Evolutionary conservation across 2,113 vertebrate genomes (phyloP), one percentile per base, ranked within the genome.

Genomic region (Pseudopodoces humilis): DNA sequence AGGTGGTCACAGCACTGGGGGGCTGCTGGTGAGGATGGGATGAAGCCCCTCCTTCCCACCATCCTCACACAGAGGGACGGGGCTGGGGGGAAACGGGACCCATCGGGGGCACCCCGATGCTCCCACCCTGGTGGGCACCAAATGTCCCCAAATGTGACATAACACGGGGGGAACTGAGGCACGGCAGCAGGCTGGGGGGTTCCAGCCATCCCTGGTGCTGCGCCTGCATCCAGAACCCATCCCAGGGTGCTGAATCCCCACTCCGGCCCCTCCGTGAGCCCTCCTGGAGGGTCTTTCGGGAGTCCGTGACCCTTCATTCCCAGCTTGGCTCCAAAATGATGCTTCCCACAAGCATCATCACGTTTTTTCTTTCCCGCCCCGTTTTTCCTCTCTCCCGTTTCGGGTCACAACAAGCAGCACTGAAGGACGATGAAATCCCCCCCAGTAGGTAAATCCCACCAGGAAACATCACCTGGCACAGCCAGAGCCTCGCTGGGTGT

Each of bases 151-250:
- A 2, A 2, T 0, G 2, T 22, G 76, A 11, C n/a, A 1, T 6
- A 14, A 37, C 18, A 23, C 5, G 2, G 2, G 33, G 44, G 84
- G 76, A 86, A 87, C 69, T 7, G 79, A 79, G 52, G 76, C 83
- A 67, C 0, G 0, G 8, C 19, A 39, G 71, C 5, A 19, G 64
- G 4, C 2, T 1, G 10, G 31, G n/a, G 47, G 13, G 3, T 9
- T 39, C 4, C 1, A 3, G 58, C n/a, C 50, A 16, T 25, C 23
- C n/a, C 22, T 16, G 43, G 13, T 9, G 8, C 63, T 14, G 22
- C 16, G 53, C 53, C 60, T 8, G 3, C 63, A 31, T 7, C 76
- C 55, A 62, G 47, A 20, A 8, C 13, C 17, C 47, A 12, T 8
- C 10, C 50, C 3, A 1, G 4, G 25, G 12, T 2, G 8, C 67